Evolutionary conservation across 1,140 invertebrate species (phyloP).

Genomic region (Apocrypta bakeri): DNA sequence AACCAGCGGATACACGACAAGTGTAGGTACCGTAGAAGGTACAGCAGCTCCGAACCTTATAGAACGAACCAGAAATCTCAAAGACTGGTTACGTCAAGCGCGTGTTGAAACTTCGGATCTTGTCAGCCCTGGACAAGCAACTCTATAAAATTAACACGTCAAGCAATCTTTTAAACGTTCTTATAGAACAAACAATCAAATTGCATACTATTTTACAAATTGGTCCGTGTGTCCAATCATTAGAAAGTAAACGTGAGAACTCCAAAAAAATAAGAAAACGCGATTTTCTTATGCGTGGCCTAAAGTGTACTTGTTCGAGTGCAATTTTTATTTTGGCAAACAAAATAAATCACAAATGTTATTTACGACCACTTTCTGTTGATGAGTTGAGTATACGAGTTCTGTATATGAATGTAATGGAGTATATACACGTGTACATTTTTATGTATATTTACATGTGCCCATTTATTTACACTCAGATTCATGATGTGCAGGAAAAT

Average conservation of each 20-base stretch:
- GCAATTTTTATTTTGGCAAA: conserved; percentile 15
- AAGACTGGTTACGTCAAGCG: conserved; percentile 79
- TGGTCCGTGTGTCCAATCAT: not conserved
- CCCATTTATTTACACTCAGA: no score
- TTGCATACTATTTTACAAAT: not conserved
- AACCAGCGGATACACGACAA: conserved; percentile 70
- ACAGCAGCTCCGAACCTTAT: conserved; percentile 75
- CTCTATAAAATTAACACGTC: conserved; percentile 60
- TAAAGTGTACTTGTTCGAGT: conserved; percentile 41
- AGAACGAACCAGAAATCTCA: conserved; percentile 79
- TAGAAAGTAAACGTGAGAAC: not conserved
- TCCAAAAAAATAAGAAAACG: not conserved
- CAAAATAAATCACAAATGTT: no score
- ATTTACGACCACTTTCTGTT: not conserved
- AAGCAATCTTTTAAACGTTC: not conserved
- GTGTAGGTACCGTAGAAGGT: conserved; percentile 70
- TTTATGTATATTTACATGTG: not conserved
- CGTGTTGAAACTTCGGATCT: conserved; percentile 70
- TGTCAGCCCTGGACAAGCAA: conserved; percentile 69
- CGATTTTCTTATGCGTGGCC: not conserved
- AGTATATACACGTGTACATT: no score
- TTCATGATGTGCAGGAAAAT: no score
- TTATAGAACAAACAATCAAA: not conserved
- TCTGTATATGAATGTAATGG: no score
- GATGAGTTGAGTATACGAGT: no score